phyloP scores from a whole-genome alignment of 2,113 vertebrate genomes.

The Limnothrissa miodon region DNA sequence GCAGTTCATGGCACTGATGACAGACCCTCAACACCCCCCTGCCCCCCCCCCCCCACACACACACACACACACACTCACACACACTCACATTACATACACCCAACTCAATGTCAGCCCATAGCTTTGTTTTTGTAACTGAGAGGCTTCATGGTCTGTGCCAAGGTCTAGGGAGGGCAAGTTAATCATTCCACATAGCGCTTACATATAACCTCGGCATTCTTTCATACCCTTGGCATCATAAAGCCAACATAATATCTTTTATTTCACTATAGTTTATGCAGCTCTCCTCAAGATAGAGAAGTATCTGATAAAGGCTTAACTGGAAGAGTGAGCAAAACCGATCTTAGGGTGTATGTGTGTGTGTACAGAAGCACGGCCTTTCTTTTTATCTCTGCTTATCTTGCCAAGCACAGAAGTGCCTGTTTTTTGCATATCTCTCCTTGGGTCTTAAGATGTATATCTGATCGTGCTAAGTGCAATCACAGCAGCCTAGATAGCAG shows the following conservation, averaged over 20 bases:
- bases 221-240: not conserved
- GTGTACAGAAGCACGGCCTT: not conserved
- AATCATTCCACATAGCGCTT: not conserved
- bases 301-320: slow-evolving; percentile 16
- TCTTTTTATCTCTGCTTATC: not conserved
- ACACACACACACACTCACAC: not conserved
- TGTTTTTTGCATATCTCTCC: not conserved
- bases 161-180: not conserved
- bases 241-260: not conserved
- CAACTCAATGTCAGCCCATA: too few relatives aligned
- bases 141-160: not conserved
- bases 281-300: not conserved
- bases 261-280: not conserved
- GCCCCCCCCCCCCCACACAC: too few relatives aligned
- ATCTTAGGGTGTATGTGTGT: not conserved
- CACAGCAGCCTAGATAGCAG: not conserved
- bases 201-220: not conserved
- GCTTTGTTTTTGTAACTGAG: not conserved
- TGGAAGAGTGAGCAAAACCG: slow-evolving; percentile 1
- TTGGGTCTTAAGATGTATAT: not conserved
- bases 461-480: not conserved
- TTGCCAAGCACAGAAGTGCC: not conserved
- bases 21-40: too few relatives aligned
- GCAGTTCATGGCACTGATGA: not conserved
- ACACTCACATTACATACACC: too few relatives aligned